A percentile compares a stretch with the other conserved stretches of the same genome.
These are phyloP conservation scores for Coenobita brevimanus DNA, from an alignment of 1,140 invertebrate species.

Conservation along the genomic window DNA sequence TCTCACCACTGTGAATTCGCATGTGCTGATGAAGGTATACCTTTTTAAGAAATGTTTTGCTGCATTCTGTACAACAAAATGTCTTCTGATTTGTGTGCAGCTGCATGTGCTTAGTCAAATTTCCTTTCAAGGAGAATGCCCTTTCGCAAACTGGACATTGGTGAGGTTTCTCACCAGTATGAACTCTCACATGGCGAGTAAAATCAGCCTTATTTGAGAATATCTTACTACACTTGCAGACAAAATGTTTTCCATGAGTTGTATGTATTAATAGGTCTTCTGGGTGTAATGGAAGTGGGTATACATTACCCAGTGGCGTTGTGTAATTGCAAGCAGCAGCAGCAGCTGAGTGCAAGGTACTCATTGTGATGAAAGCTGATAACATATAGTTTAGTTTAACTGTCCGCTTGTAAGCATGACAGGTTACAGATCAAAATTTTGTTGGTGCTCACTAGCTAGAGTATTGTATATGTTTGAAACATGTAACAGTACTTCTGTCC, in stretches of 20 bases:
- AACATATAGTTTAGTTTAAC: too few relatives aligned
- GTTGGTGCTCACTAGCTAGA: too few relatives aligned
- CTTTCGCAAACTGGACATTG: constrained; percentile 90
- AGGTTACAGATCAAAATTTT: too few relatives aligned
- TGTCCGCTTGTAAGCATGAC: too few relatives aligned
- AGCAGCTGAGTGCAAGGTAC: not conserved
- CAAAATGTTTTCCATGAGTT: constrained; percentile 36
- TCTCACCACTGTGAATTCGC: constrained; percentile 47
- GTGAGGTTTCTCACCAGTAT: constrained; percentile 82
- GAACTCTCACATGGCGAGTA: constrained; percentile 78
- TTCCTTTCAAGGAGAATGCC: constrained; percentile 93
- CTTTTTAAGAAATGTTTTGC: constrained; percentile 42
- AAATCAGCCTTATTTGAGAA: constrained; percentile 96
- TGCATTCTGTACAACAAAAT: constrained; percentile 46
- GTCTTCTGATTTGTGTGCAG: constrained; percentile 60
- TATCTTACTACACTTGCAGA: constrained; percentile 87
- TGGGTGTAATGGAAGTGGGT: not conserved
- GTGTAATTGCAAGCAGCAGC: not conserved
- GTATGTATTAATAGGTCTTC: constrained; percentile 16
- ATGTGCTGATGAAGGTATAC: constrained; percentile 49
- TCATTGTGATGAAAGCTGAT: constrained; percentile 9
- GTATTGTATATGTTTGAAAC: too few relatives aligned
- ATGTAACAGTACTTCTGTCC: too few relatives aligned
- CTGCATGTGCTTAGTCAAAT: constrained; percentile 88
- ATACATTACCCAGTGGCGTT: not conserved